A percentile compares a stretch with the other conserved stretches of the same genome.
These are phyloP conservation scores for Shargacucullia verbasci DNA, from an alignment of 2,888 invertebrate species.

Conservation along the genomic window DNA sequence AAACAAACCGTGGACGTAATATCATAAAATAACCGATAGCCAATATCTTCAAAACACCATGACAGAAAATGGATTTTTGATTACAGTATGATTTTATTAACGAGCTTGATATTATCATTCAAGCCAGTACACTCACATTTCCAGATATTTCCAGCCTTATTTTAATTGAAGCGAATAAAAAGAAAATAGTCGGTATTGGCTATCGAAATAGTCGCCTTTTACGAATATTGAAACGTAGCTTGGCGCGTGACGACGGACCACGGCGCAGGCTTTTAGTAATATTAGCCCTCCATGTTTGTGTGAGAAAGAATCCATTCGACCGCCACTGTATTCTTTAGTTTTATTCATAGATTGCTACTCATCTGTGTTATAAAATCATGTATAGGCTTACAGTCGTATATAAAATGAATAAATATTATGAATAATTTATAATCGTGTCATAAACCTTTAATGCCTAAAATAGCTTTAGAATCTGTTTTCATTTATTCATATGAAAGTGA, in stretches of 20 bases:
- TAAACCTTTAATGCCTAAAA: too few species aligned
- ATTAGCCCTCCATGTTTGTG: slow-evolving; percentile 59
- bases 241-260: slow-evolving; percentile 52
- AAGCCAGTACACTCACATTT: not conserved
- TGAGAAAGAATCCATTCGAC: slow-evolving; percentile 38
- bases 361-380: not conserved
- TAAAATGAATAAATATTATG: too few species aligned
- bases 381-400: not conserved
- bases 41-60: too few species aligned
- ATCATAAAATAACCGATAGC: too few species aligned
- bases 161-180: slow-evolving; percentile 33
- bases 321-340: slow-evolving; percentile 37
- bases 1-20: too few species aligned
- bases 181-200: slow-evolving; percentile 40
- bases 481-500: too few species aligned
- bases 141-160: slow-evolving; percentile 3
- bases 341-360: slow-evolving; percentile 27
- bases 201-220: slow-evolving; percentile 41
- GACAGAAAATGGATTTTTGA: too few species aligned
- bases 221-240: slow-evolving; percentile 56
- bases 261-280: slow-evolving; percentile 59
- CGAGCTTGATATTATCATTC: too few species aligned
- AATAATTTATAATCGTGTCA: too few species aligned
- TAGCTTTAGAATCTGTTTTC: too few species aligned
- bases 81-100: too few species aligned